phyloP scores from a whole-genome alignment of 2,888 invertebrate genomes.

The Drosophila prolongata region DNA sequence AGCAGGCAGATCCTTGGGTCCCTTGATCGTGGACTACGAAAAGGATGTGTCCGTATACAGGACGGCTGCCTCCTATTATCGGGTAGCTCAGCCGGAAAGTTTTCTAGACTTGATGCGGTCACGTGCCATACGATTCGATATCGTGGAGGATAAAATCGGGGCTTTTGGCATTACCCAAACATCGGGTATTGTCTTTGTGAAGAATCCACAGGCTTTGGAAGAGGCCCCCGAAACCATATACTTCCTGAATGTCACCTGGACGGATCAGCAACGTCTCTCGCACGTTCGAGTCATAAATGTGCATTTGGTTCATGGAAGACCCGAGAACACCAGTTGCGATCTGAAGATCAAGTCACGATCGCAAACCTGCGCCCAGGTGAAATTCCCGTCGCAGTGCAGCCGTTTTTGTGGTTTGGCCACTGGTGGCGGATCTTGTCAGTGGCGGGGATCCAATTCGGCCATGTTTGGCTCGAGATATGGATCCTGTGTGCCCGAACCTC shows the following conservation, averaged over 20 bases:
- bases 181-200: conserved; percentile 87
- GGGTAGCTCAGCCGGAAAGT: conserved; percentile 85
- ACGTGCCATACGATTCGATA: conserved; percentile 70
- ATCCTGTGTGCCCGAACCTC: conserved; percentile 88
- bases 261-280: conserved; percentile 67
- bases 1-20: conserved; percentile 40
- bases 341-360: conserved; percentile 77
- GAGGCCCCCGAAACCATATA: conserved; percentile 84
- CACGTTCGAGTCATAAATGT: conserved; percentile 80
- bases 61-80: conserved; percentile 84
- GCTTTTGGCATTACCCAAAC: conserved; percentile 86
- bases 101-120: conserved; percentile 73
- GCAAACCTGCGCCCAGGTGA: conserved; percentile 86
- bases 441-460: conserved; percentile 85
- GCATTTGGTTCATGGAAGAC: conserved; percentile 79
- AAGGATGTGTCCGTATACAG: conserved; percentile 83
- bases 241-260: conserved; percentile 82
- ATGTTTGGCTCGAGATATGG: conserved; percentile 85
- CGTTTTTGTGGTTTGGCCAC: conserved; percentile 86
- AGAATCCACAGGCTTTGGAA: conserved; percentile 84
- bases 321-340: conserved; percentile 79
- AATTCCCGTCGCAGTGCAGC: conserved; percentile 85
- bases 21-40: conserved; percentile 70
- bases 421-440: conserved; percentile 85
- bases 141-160: conserved; percentile 81